Conservation (phyloP, 2,113 vertebrate species). For the Ovis canadensis region DNA sequence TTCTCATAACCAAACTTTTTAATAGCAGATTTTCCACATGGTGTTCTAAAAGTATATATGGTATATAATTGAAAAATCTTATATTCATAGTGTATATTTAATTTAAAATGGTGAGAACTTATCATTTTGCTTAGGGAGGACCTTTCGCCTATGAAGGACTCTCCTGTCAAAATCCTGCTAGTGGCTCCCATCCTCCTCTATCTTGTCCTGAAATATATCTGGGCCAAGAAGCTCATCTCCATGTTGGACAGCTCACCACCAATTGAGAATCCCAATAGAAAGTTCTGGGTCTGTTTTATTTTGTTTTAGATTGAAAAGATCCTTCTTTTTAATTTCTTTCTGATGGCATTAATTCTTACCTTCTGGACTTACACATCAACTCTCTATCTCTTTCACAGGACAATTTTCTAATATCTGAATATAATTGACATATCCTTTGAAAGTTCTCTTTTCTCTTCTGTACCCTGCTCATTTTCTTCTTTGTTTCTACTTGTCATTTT, state of each 20-base stretch:
- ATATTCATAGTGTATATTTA: neutral
- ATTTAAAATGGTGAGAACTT: neutral
- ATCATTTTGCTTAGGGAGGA: neutral
- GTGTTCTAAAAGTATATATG: neutral
- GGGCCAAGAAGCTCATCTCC: neutral
- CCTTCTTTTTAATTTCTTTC: neutral
- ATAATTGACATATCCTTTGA: neutral
- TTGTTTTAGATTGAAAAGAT: neutral
- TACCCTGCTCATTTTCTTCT: neutral
- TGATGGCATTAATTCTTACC: neutral
- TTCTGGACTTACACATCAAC: neutral
- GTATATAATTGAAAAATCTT: neutral
- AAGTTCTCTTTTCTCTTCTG: neutral
- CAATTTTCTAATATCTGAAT: neutral
- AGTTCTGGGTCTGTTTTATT: neutral
- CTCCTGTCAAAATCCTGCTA: neutral
- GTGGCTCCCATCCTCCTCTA: accelerated
- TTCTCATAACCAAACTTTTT: neutral
- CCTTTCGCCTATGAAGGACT: neutral
- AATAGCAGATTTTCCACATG: neutral
- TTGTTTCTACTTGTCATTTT: neutral
- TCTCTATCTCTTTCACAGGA: neutral
- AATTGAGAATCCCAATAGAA: neutral
- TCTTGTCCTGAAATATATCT: neutral
- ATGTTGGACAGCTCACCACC: neutral